Evolutionary conservation across 2,888 invertebrate genomes (phyloP), one percentile per base, ranked within the genome.

Genomic region (Tridacna crocea): DNA sequence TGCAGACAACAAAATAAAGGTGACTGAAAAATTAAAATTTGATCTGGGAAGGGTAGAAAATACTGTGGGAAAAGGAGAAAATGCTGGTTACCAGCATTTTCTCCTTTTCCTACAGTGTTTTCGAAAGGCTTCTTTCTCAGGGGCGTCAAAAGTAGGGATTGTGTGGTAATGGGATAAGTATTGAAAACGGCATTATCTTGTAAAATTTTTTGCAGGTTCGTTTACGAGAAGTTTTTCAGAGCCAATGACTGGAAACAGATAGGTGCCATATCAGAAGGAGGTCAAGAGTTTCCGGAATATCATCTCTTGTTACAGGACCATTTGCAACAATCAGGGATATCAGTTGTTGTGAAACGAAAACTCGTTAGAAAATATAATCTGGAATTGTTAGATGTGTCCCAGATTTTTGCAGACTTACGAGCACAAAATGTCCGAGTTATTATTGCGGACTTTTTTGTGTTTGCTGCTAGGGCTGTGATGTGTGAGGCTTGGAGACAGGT

Each of bases 261-360:
- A 0, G 97, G 97, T 0, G 96, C 97, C 0, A 93, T 98, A 24
- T 97, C 97, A 0, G 97, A 97, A 93, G 97, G 97, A 89, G 97
- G 97, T 0, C 96, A 97, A 91, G 97, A 97, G 91, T 97, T 97
- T 87, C 96, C 97, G 0, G 97, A 97, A 89, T 97, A 97, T 90
- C 96, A 97, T 81, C 96, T 96, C 0, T 95, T 96, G 75, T 96
- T 97, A 95, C 96, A 97, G 91, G 96, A 96, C 72, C 94, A 96
- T 79, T 94, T 97, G 46, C 96, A 96, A 87, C 94, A 86, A 26
- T 95, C 96, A 83, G 95, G 96, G 48, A 96, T 97, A 89, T 95
- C 95, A 19, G 96, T 97, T 87, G 95, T 96, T 22, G 95, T 96
- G 0, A 97, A 96, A 91, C 95, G 96, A 36, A 97, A 97, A 92